Base-by-base conservation (phyloP, 2,797 vertebrate species). In the Peromyscus eremicus region DNA sequence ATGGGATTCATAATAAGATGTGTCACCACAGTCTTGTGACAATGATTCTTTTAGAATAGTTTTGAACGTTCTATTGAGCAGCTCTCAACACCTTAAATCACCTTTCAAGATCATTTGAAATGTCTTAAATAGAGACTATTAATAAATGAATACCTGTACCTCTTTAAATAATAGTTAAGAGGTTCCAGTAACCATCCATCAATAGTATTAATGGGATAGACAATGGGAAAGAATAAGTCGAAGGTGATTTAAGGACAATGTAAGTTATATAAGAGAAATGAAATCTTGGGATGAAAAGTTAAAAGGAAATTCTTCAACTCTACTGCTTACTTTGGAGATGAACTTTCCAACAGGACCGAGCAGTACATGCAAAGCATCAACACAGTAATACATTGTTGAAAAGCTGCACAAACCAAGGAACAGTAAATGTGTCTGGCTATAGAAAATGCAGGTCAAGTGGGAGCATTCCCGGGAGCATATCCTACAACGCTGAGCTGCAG, bases 1-100 rank as follows among this genome's bases (percentile, higher is more conserved):
- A 34, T 95, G 87, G 89, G 91, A 86, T 97, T 96, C 95, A 94
- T 96, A 96, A 95, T 76, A 95, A 88, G 87, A 88, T 80, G 19
- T 93, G 91, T 97, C 93, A 95, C 86, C 68, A 62, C 57, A 77
- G 55, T 94, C 97, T 95, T 57, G 29, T 97, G 94, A 96, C 76
- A 97, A 77, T 85, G 81, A 91, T 92, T 95, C 81, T 92, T 83
- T 91, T 82, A 83, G 62, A 97, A 19, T 84, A 96, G 66, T 96
- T 92, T 89, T 85, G 10, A 95, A 55, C 29, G 52, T 32, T 71
- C 68, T 90, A 17, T 86, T 97, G 55, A 94, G 92, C 62, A 43
- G 75, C 57, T 94, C 83, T 96, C 49, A 68, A 55, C 46, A 43
- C 95, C 90, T 97, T 92, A 97, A 95, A 82, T 95, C 89, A 92